These are phyloP conservation scores for Hymenochirus boettgeri DNA, from an alignment of 2,113 vertebrate species.

Conservation along the genomic window DNA sequence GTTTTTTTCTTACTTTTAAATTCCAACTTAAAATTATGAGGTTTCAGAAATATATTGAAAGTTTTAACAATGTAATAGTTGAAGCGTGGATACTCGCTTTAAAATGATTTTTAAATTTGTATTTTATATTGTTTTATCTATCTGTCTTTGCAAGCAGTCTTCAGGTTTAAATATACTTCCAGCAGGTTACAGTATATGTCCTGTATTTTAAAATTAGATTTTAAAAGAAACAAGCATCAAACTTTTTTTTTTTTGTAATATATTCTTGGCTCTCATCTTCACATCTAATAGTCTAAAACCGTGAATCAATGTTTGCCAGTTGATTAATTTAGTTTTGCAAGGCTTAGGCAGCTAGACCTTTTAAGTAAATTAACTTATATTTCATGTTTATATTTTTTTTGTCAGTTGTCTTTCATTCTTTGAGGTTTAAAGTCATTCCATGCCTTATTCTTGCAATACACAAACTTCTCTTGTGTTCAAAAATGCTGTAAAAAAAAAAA, in stretches of 20 bases:
- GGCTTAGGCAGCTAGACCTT: slow-evolving; percentile 98
- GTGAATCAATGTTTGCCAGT: slow-evolving; percentile 73
- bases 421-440: slow-evolving; percentile 98
- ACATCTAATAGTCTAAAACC: slow-evolving; percentile 81
- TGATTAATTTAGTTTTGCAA: slow-evolving; percentile 83
- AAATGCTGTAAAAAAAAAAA: slow-evolving; percentile 30
- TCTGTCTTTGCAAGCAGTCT: slow-evolving; percentile 97
- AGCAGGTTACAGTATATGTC: slow-evolving; percentile 86
- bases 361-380: slow-evolving; percentile 97
- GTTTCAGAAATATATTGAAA: slow-evolving; percentile 97
- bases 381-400: slow-evolving; percentile 90
- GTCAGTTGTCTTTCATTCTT: slow-evolving; percentile 93
- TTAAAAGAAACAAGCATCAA: slow-evolving; percentile 85
- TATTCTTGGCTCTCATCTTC: slow-evolving; percentile 88
- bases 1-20: slow-evolving; percentile 92
- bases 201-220: slow-evolving; percentile 97
- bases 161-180: slow-evolving; percentile 97
- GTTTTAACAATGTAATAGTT: slow-evolving; percentile 88
- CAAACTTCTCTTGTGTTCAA: slow-evolving; percentile 69
- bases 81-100: slow-evolving; percentile 91
- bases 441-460: slow-evolving; percentile 96
- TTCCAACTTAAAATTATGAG: slow-evolving; percentile 91
- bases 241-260: slow-evolving; percentile 83
- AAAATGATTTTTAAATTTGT: slow-evolving; percentile 99
- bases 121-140: slow-evolving; percentile 95